Evolutionary conservation across 2,113 vertebrate genomes (phyloP), one percentile per base, ranked within the genome.

Genomic region (Brienomyrus longianalis): DNA sequence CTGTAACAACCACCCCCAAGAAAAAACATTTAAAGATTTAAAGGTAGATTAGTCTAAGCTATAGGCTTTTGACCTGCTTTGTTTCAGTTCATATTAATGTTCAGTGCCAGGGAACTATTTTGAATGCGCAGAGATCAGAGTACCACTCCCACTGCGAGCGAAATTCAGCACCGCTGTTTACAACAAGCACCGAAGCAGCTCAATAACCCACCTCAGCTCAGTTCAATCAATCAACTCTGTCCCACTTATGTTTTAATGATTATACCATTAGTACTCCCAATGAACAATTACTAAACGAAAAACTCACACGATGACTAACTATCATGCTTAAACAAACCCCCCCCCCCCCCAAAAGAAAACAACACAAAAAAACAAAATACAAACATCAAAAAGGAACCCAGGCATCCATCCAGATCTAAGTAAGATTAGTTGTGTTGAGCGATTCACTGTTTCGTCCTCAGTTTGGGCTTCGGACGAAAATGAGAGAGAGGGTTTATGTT

Each of bases 11-110:
- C n/a, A 23, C 45, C 77, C 39, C 11, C 8, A 11, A 70, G 27
- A 39, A 50, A 84, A 77, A 90, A 70, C 66, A 91, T 86, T 90
- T 91, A 90, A 90, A 91, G 80, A 89, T 92, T 91, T 88, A 62
- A 90, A 90, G 86, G 87, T 87, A 92, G 88, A 90, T 91, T 90
- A 89, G 86, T 35, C 51, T 90, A 89, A 90, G 88, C 89, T 92
- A 56, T 1, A 74, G 52, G 21, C 85, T 59, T 45, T 83, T 87
- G 84, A 92, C 80, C 83, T 21, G 90, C 86, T 89, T 92, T 87
- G 83, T 56, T 83, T 74, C 87, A 90, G 89, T 88, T 90, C 80
- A 91, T 88, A 89, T 83, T 87, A 91, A 70, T 23, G 56, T 88
- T 86, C 50, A 17, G 47, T 52, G 39, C 52, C 51, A 13, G 84